Conservation (phyloP, 37 sponge, comb jelly and placozoan genomes). For the Geodia barretti region DNA sequence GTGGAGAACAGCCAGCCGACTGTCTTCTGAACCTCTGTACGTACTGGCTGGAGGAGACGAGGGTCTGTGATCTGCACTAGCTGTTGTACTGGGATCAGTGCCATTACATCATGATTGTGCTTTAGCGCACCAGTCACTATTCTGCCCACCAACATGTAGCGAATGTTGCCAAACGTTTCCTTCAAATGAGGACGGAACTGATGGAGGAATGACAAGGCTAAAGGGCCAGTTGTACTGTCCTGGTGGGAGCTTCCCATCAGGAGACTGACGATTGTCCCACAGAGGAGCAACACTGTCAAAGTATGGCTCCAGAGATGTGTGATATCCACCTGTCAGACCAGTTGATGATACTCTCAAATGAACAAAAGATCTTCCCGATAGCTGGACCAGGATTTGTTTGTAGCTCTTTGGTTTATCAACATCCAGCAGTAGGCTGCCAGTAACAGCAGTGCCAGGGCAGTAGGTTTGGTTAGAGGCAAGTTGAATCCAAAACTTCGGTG, state of each 20-base stretch:
- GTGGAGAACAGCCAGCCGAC: constrained; percentile 76
- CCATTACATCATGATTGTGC: constrained; percentile 28
- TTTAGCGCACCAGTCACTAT: constrained; percentile 45
- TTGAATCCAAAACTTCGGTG: too few species aligned
- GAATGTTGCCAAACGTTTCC: background rate
- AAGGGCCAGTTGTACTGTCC: constrained; percentile 38
- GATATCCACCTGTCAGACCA: constrained; percentile 8
- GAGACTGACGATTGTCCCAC: constrained; percentile 23
- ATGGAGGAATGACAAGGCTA: background rate
- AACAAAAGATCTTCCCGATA: constrained; percentile 17
- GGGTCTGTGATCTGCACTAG: constrained; percentile 50
- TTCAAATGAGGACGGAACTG: background rate
- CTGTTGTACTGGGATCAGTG: constrained; percentile 39
- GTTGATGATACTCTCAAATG: constrained; percentile 35
- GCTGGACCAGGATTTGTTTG: constrained; percentile 16
- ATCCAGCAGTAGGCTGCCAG: constrained; percentile 17
- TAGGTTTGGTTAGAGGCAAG: too few species aligned
- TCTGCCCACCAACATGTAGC: constrained; percentile 8
- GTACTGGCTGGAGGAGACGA: constrained; percentile 7
- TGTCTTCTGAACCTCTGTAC: constrained; percentile 37
- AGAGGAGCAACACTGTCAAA: constrained; percentile 7
- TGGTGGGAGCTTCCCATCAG: constrained; percentile 12
- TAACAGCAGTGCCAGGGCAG: constrained; percentile 21
- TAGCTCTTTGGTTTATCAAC: constrained; percentile 11
- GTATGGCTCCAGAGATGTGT: constrained; percentile 22